Evolutionary conservation across 2,888 invertebrate genomes (phyloP), one percentile per base, ranked within the genome.

Genomic region (Tetanocera ferruginea): DNA sequence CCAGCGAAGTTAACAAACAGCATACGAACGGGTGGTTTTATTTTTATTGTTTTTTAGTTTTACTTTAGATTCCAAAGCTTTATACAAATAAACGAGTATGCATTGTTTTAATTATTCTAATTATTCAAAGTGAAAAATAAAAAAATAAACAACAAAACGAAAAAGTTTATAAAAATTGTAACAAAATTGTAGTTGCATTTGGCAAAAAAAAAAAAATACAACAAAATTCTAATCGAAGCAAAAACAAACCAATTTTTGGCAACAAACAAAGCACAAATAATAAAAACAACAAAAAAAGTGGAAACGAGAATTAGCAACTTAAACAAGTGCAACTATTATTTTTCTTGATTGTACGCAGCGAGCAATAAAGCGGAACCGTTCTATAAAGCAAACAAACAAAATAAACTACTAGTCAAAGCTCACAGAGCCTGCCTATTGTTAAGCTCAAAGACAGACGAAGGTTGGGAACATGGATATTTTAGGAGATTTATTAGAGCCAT

Each of bases 401-500:
- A 23, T 25, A 60, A 60, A 25, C 14, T 23, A 28, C 60, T 19
- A 19, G 23, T 8, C 25, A 23, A 14, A 60, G 8, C 19, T 8
- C 6, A 37, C 37, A 37, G 37, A 37, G 37, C 37, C 8, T 8
- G 8, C 6, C 37, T 37, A 62, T 8, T 25, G n/a, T 31, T 4
- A 5, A 64, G 14, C 17, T 64, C 11, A 14, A 31, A 43, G 9
- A 14, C 25, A 51, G 11, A 25, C 14, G 11, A 51, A 8, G 2
- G 5, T 11, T 3, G 70, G 19, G 70, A 82, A 66, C 19, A 87
- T 89, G 89, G 85, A 87, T 73, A 81, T 83, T 67, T 80, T 88
- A 9, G 84, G 87, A 72, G 85, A 88, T 80, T 79, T 88, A 57
- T 83, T 89, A 79, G 85, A 78, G 73, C 88, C 89, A 14, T 81